These are phyloP conservation scores for Scaptomyza polygonia DNA, from an alignment of 2,888 invertebrate genomes.

Conservation along the genomic window DNA sequence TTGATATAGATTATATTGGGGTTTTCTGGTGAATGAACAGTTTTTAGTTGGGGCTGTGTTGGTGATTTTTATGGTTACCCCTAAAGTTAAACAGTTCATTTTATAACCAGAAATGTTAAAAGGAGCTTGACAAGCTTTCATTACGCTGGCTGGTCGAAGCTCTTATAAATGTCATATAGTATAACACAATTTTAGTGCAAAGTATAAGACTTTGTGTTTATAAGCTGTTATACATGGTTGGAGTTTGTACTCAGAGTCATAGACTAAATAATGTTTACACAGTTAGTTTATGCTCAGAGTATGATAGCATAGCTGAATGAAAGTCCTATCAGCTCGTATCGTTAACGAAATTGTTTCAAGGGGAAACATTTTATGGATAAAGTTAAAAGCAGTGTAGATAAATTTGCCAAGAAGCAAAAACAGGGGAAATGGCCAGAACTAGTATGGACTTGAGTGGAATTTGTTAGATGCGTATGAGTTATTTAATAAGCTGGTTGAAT, in stretches of 20 bases:
- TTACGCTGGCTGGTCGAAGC: background rate
- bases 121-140: background rate
- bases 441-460: background rate
- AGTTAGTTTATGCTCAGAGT: background rate
- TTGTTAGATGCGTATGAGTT: background rate
- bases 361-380: background rate
- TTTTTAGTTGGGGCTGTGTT: background rate
- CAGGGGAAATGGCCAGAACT: background rate
- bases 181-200: background rate
- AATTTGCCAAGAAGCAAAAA: background rate
- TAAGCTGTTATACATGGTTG: background rate
- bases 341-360: background rate
- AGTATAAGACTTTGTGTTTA: background rate
- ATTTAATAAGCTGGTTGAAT: background rate
- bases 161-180: background rate
- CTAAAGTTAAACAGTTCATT: constrained; percentile 1
- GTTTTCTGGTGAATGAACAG: background rate
- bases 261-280: too few relatives aligned
- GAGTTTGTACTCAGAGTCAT: background rate
- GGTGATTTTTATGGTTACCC: constrained; percentile 8
- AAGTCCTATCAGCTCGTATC: too few relatives aligned
- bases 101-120: background rate
- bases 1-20: too few relatives aligned
- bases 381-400: background rate
- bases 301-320: background rate